Base-by-base conservation (phyloP, 2,797 vertebrate genomes). In the Pantherophis alleghaniensis region DNA sequence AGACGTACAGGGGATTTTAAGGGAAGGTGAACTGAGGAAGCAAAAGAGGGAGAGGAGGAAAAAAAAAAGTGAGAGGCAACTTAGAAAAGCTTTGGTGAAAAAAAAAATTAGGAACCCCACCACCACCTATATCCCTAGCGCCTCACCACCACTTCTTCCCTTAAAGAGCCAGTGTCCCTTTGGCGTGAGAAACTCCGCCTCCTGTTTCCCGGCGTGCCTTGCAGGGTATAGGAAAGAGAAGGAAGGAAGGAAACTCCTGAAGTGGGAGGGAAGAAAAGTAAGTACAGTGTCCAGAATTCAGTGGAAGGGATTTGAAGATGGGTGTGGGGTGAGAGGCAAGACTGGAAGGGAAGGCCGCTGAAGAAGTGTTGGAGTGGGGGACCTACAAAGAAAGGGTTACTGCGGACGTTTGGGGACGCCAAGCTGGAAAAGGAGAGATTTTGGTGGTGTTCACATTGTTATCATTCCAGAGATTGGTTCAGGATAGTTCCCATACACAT, bases 211-310 rank as follows among this genome's bases (percentile, higher is more conserved):
- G 47, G 57, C 83, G 28, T 83, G 94, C 93, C 61, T 63, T 18
- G 91, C 91, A 93, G 88, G 88, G 91, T 51, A 87, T 3, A 59
- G 90, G 93, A 69, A 92, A 89, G 86, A 83, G 61, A 69, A 93
- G 87, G 87, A 92, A 90, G 83, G 91, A 69, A 91, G 95, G 86
- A 91, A 94, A 90, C 88, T 92, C 92, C 22, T 47, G 51, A 86
- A 91, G 90, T 66, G 69, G 90, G 51, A 87, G 93, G 88, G 92
- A 87, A 83, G 57, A 88, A 93, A 89, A 93, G 93, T 93, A 90
- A 91, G 92, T 93, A 61, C 5, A 79, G 61, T 63, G 1, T 16
- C 37, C 28, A 88, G 63, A 26, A 83, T 63, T 11, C 86, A 32
- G 86, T 4, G 18, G 18, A 42, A 79, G 20, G 20, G 74, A 42